Evolutionary conservation across 2,888 invertebrate species (phyloP), one percentile per base, ranked within the genome.

Genomic region (Oegoconia quadripuncta): DNA sequence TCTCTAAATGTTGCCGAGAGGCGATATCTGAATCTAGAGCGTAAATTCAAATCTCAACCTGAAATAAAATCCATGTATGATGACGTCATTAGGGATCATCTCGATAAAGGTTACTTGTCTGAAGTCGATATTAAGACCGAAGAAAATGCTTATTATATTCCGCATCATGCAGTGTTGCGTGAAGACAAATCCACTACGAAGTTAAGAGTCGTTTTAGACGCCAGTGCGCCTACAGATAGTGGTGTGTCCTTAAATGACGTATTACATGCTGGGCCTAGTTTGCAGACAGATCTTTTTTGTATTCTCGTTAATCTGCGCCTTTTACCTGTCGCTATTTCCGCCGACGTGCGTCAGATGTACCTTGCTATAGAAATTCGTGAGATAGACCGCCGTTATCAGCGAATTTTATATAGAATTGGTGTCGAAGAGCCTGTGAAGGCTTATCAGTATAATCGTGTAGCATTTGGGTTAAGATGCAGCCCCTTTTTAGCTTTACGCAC

Each of bases 401-500:
- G 39, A 8, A 42, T 49, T 18, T 29, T 46, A 15, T 49, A 42
- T 29, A 15, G 44, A 9, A 44, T 44, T 32, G n/a, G 34, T 11
- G 3, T 3, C 6, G 17, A 32, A n/a, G 36, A 41, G 1, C 29
- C 34, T 11, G 22, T 41, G 3, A 22, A 31, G 14, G 26, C 17
- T 7, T 46, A 28, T 33, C 27, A 45, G 32, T 45, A 43, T 33
- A 40, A 29, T 22, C 39, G 43, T 1, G 44, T 50, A 3, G 18
- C 38, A 7, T 50, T 50, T 28, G 50, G 50, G 12, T 23, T 50
- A 2, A 26, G 31, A 11, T 41, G 28, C 9, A 34, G 34, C 5
- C 50, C 50, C 0, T 50, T 38, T 29, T 25, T 45, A 12, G 44
- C 46, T 0, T 6, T 46, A 4, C 43, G 43, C 9, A 41, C 39